These are phyloP conservation scores for Ramazzottius varieornatus DNA, from an alignment of 2,888 invertebrate species.

Conservation along the genomic window DNA sequence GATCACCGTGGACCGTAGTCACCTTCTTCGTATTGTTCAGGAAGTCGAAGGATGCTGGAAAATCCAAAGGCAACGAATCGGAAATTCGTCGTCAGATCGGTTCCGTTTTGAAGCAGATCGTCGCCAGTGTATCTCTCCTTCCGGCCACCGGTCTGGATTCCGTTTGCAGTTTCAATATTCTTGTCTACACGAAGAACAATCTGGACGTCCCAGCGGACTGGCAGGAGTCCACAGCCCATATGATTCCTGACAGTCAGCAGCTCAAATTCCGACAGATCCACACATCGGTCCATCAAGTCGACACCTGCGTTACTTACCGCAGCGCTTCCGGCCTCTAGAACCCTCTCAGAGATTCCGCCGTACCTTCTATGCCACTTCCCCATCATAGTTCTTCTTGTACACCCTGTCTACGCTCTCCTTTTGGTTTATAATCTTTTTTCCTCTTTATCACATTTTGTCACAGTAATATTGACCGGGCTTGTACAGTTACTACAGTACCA, in stretches of 20 bases:
- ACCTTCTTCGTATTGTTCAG: no score
- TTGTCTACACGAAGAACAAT: slow-evolving; percentile 2
- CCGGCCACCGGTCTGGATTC: neutral
- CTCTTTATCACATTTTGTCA: no score
- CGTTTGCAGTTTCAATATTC: neutral
- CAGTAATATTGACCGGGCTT: no score
- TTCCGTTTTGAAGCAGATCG: neutral
- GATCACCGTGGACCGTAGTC: no score
- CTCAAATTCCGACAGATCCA: neutral
- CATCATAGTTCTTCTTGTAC: no score
- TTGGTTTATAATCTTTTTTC: no score
- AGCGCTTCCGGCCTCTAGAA: neutral
- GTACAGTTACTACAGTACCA: no score
- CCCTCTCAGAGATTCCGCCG: no score
- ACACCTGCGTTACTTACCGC: neutral
- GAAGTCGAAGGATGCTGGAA: no score
- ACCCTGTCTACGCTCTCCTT: no score
- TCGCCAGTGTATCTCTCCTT: neutral
- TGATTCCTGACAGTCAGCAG: neutral
- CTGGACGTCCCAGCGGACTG: neutral
- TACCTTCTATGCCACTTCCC: no score
- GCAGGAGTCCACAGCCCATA: slow-evolving; percentile 1
- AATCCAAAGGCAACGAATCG: no score
- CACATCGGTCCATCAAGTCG: neutral
- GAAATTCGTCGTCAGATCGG: neutral